Conservation (phyloP, 2,113 vertebrate genomes). For the Atractosteus spatula region DNA sequence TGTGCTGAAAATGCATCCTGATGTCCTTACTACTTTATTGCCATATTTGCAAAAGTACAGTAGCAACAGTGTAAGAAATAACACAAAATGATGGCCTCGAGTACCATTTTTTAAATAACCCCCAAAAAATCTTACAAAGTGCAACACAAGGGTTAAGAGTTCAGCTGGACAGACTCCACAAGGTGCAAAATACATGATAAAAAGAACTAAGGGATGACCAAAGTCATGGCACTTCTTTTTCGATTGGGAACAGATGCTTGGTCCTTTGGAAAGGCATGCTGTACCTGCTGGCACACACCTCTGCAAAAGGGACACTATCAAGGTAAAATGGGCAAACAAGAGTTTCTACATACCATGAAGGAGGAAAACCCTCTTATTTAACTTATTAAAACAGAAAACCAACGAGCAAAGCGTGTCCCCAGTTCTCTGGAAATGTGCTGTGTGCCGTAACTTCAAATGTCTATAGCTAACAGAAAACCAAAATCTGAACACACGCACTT, state of each 20-base stretch:
- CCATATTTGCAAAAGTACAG: slow-evolving; percentile 51
- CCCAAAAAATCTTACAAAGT: slow-evolving; percentile 54
- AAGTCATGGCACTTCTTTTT: slow-evolving; percentile 42
- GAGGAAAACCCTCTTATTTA: background rate
- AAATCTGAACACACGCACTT: background rate
- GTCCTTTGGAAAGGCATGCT: background rate
- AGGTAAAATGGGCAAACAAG: background rate
- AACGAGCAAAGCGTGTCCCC: background rate
- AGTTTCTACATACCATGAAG: background rate
- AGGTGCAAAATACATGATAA: slow-evolving; percentile 50
- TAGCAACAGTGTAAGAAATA: slow-evolving; percentile 47
- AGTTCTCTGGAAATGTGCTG: background rate
- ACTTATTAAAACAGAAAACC: background rate
- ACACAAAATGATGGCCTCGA: slow-evolving; percentile 31
- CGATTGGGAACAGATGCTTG: slow-evolving; percentile 17
- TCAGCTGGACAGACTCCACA: slow-evolving; percentile 35
- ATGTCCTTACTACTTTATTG: slow-evolving; percentile 53
- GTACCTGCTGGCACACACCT: slow-evolving; percentile 10
- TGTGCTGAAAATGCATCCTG: slow-evolving; percentile 46
- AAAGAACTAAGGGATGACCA: slow-evolving; percentile 12
- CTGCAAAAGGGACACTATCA: slow-evolving; percentile 14
- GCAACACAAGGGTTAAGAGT: slow-evolving; percentile 43
- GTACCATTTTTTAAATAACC: slow-evolving; percentile 50
- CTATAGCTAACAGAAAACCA: background rate
- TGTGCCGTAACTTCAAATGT: background rate